Evolutionary conservation across 2,797 vertebrate species (phyloP), one percentile per base, ranked within the genome.

Genomic region (Lemur catta): DNA sequence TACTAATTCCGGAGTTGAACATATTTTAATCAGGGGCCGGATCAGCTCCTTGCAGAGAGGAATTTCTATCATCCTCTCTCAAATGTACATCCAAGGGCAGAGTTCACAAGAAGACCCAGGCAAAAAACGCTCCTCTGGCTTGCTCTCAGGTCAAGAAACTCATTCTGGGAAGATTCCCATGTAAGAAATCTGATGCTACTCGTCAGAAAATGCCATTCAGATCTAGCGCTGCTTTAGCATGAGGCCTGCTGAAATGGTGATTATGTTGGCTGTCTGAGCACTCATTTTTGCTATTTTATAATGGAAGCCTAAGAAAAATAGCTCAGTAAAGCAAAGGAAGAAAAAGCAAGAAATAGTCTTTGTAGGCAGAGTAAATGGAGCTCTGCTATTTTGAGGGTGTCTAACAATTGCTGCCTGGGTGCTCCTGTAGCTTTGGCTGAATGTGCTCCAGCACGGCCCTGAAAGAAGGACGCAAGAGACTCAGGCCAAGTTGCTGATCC

Each of bases 21-120:
- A 46, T 84, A 69, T 96, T 97, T 94, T 97, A 91, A 92, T 92
- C 94, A 92, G 84, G 82, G 76, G 80, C 87, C 76, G 93, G 91
- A 92, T 96, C 43, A 96, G 22, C 79, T 94, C 52, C 91, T 92
- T 67, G 46, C 72, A 91, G 80, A 91, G 84, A 94, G 88, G 50
- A 84, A 95, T 94, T 93, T 89, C 86, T 88, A 82, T 76, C 82
- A 46, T 59, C 65, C 65, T 76, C 84, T 96, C 97, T 84, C 63
- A 93, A 95, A 65, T 86, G 43, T 69, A 92, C 74, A 86, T 91
- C 93, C 93, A 89, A 94, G 69, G 69, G 78, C 74, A 91, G 67
- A 97, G 69, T 89, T 96, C 95, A 84, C 63, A 92, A 57, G 88
- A 94, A 61, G 95, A 95, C 92, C 26, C 24, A 74, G 74, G 57